Percentiles rank a stretch among this genome's conserved stretches.
Conservation (phyloP, 2,113 vertebrate genomes). For the Sphaerodactylus townsendi region DNA sequence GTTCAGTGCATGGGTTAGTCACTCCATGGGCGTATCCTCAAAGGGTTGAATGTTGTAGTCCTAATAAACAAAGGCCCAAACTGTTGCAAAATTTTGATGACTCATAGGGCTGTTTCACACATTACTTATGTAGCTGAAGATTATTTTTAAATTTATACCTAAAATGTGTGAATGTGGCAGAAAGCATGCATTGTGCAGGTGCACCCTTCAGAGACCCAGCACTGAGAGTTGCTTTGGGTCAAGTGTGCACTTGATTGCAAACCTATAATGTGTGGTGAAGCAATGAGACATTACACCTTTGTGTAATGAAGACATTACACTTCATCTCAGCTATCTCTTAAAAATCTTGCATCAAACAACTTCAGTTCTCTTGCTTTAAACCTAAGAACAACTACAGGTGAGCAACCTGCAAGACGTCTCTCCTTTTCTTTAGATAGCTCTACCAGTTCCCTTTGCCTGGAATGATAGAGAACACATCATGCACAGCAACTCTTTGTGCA, state of each 20-base stretch:
- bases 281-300: not conserved
- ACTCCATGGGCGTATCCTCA: constrained; percentile 45
- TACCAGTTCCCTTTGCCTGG: too few species aligned
- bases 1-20: constrained; percentile 27
- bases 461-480: too few species aligned
- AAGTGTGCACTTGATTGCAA: not conserved
- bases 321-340: too few species aligned
- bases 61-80: constrained; percentile 49
- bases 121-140: not conserved
- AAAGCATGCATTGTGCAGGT: not conserved
- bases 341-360: too few species aligned
- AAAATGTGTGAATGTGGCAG: not conserved
- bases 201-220: not conserved
- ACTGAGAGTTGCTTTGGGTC: not conserved
- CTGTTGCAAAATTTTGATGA: constrained; percentile 36
- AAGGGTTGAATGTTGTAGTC: constrained; percentile 33
- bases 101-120: not conserved
- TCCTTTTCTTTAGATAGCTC: too few species aligned
- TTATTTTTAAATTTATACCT: not conserved
- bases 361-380: too few species aligned
- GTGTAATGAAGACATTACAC: too few species aligned
- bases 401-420: too few species aligned
- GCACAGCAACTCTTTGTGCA: too few species aligned
- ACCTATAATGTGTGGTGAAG: too few species aligned
- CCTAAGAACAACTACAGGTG: too few species aligned